Evolutionary conservation across 2,113 vertebrate species (phyloP), one percentile per base, ranked within the genome.

Genomic region (Rhinogobius similis): DNA sequence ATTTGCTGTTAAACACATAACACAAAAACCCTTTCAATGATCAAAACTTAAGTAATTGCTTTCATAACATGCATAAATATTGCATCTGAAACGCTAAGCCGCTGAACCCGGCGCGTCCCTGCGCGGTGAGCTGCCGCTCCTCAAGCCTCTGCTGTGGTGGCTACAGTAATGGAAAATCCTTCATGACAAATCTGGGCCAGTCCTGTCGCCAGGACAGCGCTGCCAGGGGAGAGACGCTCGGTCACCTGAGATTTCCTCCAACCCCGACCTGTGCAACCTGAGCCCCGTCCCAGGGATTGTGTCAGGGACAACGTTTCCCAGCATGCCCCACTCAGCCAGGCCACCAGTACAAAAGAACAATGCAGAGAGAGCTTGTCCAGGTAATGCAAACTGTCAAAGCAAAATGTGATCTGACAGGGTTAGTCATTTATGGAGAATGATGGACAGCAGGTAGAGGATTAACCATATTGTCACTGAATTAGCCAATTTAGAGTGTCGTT

Each of bases 161-260:
- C 74, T 74, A 79, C 70, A 83, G 82, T 87, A 87, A 92, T 90
- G 91, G 93, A 93, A 93, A 92, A 92, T 91, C 89, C 87, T 87
- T 83, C 87, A 85, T 81, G 82, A 91, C 88, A 93, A 92, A 93
- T 92, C 91, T 90, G 90, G 90, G 88, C 87, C 84, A 88, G 75
- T 76, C 84, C 89, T 85, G 86, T 93, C 88, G 91, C 86, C 84
- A 88, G 80, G 81, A 91, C 89, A 83, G 78, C 83, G 78, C 79
- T 87, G 87, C 91, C 82, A 89, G 81, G 87, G 88, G 90, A 92
- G 82, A 87, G 88, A 86, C 75, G 78, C 70, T 21, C 32, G 75
- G 93, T 93, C 88, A 93, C 91, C 89, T 92, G 92, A 93, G 93
- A 92, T 92, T 93, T 92, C 84, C 87, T 90, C 85, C 85, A 91